A percentile compares a stretch with the other conserved stretches of the same genome.
Conservation (phyloP, 2,888 invertebrate genomes). For the Junonia oenone region DNA sequence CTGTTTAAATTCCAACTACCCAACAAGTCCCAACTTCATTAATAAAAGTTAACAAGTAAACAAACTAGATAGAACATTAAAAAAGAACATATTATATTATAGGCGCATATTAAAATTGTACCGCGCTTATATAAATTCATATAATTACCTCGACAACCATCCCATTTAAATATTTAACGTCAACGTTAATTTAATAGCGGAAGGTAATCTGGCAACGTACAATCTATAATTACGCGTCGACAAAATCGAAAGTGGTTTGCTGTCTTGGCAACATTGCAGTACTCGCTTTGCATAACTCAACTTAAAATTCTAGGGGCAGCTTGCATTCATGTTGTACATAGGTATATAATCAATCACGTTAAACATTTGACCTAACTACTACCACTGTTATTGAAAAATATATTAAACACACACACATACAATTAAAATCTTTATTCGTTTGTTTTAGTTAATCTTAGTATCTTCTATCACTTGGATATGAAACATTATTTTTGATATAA, state of each 20-base stretch:
- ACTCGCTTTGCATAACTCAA: constrained; percentile 29
- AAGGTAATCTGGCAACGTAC: constrained; percentile 15
- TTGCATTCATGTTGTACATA: constrained; percentile 15
- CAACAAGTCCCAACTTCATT: no score
- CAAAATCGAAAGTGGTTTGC: constrained; percentile 32
- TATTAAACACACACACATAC: no score
- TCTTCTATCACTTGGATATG: no score
- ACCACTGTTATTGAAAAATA: background rate
- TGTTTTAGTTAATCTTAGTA: no score
- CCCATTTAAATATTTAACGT: background rate
- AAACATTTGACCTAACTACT: background rate
- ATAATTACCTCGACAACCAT: background rate
- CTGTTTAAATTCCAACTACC: no score
- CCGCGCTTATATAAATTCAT: background rate
- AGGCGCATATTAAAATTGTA: background rate
- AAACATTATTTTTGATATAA: no score
- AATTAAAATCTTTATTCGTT: no score
- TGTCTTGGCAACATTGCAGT: constrained; percentile 20
- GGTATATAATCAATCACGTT: background rate
- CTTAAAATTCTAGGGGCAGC: constrained; percentile 27
- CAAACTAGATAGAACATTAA: no score
- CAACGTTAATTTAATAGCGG: constrained; percentile 14
- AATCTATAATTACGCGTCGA: constrained; percentile 18
- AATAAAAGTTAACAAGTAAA: no score
- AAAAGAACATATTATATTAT: no score